Evolutionary conservation across 2,113 vertebrate species (phyloP).

Genomic region (Diglossa brunneiventris): DNA sequence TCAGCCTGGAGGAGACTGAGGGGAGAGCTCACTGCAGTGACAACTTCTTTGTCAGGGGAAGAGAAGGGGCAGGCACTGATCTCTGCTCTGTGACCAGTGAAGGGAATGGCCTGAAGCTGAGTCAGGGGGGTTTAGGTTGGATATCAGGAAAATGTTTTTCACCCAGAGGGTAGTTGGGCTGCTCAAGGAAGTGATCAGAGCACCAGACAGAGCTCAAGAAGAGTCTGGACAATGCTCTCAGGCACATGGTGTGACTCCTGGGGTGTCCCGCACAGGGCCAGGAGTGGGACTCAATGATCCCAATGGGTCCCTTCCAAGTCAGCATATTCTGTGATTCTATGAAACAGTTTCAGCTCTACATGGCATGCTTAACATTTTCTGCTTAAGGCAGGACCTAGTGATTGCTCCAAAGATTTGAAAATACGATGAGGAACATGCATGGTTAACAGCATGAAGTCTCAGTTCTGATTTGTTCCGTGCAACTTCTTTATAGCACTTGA

Average conservation of each 20-base stretch:
- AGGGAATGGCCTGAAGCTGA: neutral
- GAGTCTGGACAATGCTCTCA: neutral
- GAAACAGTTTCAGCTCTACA: neutral
- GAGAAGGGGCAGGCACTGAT: neutral
- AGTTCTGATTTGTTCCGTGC: neutral
- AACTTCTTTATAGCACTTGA: neutral
- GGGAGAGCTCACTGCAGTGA: neutral
- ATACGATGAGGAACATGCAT: neutral
- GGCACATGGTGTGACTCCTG: neutral
- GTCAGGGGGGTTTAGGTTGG: neutral
- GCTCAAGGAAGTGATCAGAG: neutral
- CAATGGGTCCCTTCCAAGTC: neutral
- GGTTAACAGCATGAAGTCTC: neutral
- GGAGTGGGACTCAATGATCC: rapidly evolving
- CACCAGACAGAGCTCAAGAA: neutral
- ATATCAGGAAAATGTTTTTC: neutral
- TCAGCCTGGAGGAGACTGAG: neutral
- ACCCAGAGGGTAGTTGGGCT: neutral
- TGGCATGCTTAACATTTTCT: neutral
- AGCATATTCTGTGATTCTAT: neutral
- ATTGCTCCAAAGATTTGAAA: neutral
- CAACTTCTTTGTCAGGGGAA: rapidly evolving
- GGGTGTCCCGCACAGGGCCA: neutral
- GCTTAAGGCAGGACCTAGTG: neutral
- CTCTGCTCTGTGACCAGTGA: neutral